Conservation (phyloP, 2,797 vertebrate genomes). For the Podarcis lilfordi region DNA sequence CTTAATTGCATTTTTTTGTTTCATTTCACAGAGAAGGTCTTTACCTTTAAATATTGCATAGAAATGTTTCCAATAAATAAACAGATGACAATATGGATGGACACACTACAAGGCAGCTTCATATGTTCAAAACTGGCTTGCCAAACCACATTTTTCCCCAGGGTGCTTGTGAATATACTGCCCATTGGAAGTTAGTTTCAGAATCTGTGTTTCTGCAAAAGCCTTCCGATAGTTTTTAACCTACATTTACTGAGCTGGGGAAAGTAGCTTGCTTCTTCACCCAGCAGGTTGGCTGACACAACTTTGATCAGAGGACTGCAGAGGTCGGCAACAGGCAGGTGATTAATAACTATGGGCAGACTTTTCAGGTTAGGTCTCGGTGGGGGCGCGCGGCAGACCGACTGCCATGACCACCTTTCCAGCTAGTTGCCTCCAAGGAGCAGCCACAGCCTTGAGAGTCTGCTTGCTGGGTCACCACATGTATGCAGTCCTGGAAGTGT, state of each 20-base stretch:
- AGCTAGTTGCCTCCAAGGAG: neutral
- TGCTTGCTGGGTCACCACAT: neutral
- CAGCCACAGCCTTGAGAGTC: neutral
- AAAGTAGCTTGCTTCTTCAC: neutral
- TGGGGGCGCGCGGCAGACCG: neutral
- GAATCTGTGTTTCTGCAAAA: neutral
- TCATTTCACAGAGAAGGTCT: too few relatives aligned
- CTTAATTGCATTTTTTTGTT: too few relatives aligned
- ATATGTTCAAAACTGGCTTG: too few relatives aligned
- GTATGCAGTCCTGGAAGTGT: neutral
- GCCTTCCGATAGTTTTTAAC: neutral
- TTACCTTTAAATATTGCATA: too few relatives aligned
- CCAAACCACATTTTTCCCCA: neutral
- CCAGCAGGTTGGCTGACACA: neutral
- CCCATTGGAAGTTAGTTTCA: neutral
- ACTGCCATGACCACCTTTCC: neutral
- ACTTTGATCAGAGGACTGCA: neutral
- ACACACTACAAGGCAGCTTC: too few relatives aligned
- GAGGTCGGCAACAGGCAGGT: conserved; percentile 6
- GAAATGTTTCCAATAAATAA: too few relatives aligned
- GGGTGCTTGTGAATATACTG: neutral
- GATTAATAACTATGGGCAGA: conserved; percentile 2
- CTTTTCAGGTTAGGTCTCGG: conserved; percentile 6
- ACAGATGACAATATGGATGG: too few relatives aligned
- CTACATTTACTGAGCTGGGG: neutral